phyloP scores from a whole-genome alignment of 2,888 invertebrate species.

The Leucophora obtusa region DNA sequence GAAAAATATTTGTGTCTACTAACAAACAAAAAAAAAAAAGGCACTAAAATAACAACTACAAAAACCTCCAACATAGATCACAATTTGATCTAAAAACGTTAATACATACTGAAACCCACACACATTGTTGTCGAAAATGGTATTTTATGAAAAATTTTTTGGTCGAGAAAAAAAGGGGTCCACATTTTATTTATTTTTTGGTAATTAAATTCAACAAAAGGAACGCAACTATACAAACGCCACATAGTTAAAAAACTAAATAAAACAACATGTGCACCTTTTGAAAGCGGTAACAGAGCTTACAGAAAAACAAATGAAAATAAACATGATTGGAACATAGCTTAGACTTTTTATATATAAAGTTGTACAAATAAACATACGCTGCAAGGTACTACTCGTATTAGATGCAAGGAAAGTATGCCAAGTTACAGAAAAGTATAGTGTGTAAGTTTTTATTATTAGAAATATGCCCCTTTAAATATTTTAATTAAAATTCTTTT shows the following conservation, averaged over 20 bases:
- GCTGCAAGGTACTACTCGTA: slow-evolving; percentile 36
- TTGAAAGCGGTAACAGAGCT: slow-evolving; percentile 39
- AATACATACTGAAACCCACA: slow-evolving; percentile 54
- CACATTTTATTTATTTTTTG: slow-evolving; percentile 25
- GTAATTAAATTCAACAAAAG: slow-evolving; percentile 62
- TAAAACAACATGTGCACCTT: slow-evolving; percentile 34
- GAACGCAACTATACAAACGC: slow-evolving; percentile 56
- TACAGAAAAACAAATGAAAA: slow-evolving; percentile 1
- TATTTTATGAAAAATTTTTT: slow-evolving; percentile 47
- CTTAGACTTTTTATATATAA: slow-evolving; percentile 10
- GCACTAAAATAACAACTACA: slow-evolving; percentile 35
- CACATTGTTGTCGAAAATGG: slow-evolving; percentile 52
- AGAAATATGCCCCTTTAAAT: no score
- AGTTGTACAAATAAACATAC: neutral
- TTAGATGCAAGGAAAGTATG: neutral
- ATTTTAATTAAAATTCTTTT: no score
- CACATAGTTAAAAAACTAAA: slow-evolving; percentile 12
- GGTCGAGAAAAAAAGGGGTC: slow-evolving; percentile 2
- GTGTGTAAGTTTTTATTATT: no score
- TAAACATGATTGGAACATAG: slow-evolving; percentile 49
- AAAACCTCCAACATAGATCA: slow-evolving; percentile 46
- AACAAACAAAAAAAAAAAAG: slow-evolving; percentile 15
- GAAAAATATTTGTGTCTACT: slow-evolving; percentile 23
- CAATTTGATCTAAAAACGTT: slow-evolving; percentile 53
- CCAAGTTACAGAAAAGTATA: no score